These are phyloP conservation scores for Magallana gigas DNA, from an alignment of 1,140 invertebrate genomes.

Conservation along the genomic window DNA sequence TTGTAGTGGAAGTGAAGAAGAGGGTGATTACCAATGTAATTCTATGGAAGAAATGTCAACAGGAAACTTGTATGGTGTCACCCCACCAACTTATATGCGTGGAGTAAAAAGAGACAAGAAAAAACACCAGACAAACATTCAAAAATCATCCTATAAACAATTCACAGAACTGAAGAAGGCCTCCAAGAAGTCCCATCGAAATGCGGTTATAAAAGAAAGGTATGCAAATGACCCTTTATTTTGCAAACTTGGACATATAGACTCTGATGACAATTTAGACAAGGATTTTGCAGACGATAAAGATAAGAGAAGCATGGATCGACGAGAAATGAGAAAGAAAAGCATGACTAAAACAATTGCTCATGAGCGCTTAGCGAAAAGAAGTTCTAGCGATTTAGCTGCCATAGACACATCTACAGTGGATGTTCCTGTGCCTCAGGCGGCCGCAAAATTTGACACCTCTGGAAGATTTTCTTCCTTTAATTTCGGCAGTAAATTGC, in stretches of 20 bases:
- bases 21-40: constrained; percentile 47
- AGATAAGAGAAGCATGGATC: constrained; percentile 48
- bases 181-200: constrained; percentile 41
- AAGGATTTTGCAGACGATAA: constrained; percentile 57
- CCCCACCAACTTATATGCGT: constrained; percentile 59
- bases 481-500: neutral
- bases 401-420: constrained; percentile 60
- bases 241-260: constrained; percentile 65
- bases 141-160: constrained; percentile 59
- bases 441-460: constrained; percentile 57
- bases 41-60: constrained; percentile 51
- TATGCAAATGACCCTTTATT: constrained; percentile 67
- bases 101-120: constrained; percentile 59
- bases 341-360: constrained; percentile 65
- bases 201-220: constrained; percentile 69
- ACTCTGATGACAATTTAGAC: constrained; percentile 73
- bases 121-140: constrained; percentile 49
- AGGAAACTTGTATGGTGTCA: constrained; percentile 56
- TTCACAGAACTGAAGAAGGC: constrained; percentile 48
- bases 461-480: constrained; percentile 58
- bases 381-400: constrained; percentile 67
- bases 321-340: constrained; percentile 68
- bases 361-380: constrained; percentile 68
- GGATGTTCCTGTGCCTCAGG: constrained; percentile 58
- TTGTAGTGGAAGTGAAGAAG: constrained; percentile 51